A percentile compares a stretch with the other conserved stretches of the same genome.
Evolutionary conservation across 2,888 invertebrate genomes (phyloP).

Genomic region (Diarsia rubi): DNA sequence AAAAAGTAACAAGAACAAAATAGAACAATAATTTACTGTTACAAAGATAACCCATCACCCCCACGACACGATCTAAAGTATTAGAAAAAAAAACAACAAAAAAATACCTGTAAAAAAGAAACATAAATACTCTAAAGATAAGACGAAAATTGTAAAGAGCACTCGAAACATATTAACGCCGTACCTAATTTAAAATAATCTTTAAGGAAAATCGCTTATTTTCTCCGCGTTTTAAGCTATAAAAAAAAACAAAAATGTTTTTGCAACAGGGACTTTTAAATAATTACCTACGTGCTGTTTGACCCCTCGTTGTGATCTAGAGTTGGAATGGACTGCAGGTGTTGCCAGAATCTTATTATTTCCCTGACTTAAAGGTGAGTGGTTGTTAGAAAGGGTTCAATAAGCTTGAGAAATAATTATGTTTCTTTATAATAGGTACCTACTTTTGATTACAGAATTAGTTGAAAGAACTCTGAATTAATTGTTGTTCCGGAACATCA

Average conservation of each 20-base stretch:
- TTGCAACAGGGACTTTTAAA: constrained; percentile 78
- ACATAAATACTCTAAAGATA: constrained; percentile 56
- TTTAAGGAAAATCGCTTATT: constrained; percentile 68
- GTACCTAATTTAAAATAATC: constrained; percentile 67
- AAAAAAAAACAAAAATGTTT: constrained; percentile 73
- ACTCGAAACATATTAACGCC: constrained; percentile 67
- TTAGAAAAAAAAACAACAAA: constrained; percentile 25
- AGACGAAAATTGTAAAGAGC: constrained; percentile 62
- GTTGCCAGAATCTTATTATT: constrained; percentile 52
- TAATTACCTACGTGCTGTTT: constrained; percentile 87
- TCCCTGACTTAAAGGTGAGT: constrained; percentile 2
- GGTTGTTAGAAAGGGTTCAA: background rate
- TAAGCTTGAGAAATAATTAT: background rate
- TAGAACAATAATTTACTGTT: background rate
- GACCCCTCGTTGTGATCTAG: constrained; percentile 83
- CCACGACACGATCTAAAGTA: constrained; percentile 4
- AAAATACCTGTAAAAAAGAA: constrained; percentile 25
- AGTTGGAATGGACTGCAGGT: constrained; percentile 65
- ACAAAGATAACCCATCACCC: constrained; percentile 17
- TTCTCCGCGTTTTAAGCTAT: constrained; percentile 73
- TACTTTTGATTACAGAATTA: background rate
- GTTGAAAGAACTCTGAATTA: background rate
- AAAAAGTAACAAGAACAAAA: background rate
- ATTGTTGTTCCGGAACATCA: too few relatives aligned
- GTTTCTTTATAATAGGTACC: background rate